Evolutionary conservation across 2,888 invertebrate genomes (phyloP), one percentile per base, ranked within the genome.

Genomic region (Drosophila sordidula): DNA sequence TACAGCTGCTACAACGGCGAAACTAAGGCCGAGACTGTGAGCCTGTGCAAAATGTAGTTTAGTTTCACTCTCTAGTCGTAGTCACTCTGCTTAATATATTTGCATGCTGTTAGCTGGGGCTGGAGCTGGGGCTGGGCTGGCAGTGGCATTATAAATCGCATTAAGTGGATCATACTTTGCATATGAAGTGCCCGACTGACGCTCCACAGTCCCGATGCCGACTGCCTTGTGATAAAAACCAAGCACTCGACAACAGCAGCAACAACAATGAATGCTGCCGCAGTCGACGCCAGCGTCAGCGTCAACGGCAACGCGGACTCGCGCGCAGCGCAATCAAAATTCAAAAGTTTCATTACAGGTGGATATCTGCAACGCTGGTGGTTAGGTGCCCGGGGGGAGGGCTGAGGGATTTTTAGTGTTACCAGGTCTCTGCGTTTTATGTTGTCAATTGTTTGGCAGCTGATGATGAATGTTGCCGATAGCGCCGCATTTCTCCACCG

Each of bases 161-260:
- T 89, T 87, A 88, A 86, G 80, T 87, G 87, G 89, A 89, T 87
- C 89, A 88, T 89, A 87, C 87, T 89, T 89, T 88, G 87, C 89
- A 88, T 89, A 88, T 89, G 89, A 87, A 86, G 80, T 87, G 67
- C 77, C 69, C 46, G 42, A 49, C 54, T 57, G 50, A 55, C 69
- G 62, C 68, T 49, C 57, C 63, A 68, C 52, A 55, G 66, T 55
- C 56, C 16, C 47, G 16, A 57, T 58, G 52, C n/a, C 59, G 59
- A 68, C 68, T 52, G 56, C 46, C 64, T 61, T 74, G 54, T 51
- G 70, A 81, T 87, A 82, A 82, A 82, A 87, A 81, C 67, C 46
- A 68, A 85, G 81, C 71, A 75, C 71, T 75, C 67, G 5, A 22
- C 26, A 41, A n/a, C 29, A 29, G 3, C 29, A 29, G 3, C 73